Base-by-base conservation (phyloP, 2,113 vertebrate genomes). In the Glaucidium brasilianum region DNA sequence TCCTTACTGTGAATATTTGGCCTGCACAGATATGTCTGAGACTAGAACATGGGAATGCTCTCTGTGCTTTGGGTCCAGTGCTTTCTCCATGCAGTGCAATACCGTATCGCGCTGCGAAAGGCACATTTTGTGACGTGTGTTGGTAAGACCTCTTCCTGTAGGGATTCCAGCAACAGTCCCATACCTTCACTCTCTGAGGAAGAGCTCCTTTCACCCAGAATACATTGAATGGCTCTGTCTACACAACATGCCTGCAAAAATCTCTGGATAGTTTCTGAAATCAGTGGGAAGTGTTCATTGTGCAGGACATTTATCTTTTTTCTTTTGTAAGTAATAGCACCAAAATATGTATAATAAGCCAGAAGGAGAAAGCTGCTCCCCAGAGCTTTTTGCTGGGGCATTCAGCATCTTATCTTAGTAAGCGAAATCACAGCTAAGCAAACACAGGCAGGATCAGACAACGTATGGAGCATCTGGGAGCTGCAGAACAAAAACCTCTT, bases 401-500 rank as follows among this genome's bases (percentile, higher is more conserved):
- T 80, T 76, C 85, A 96, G 59, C 41, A 15, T 93, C 92, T 93
- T 94, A 53, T 90, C 73, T 95, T 93, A 96, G 90, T 72, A 87
- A 96, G 93, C 7, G 7, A 76, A 91, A 95, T 84, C 60, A 7
- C 90, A 93, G 94, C 56, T 87, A 68, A 71, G 87, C 92, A 94
- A 97, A 97, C 76, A 80, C 58, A 29, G 35, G 52, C 63, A 47
- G 82, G 92, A 64, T 41, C 78, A 92, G 88, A 76, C 95, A 93
- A 68, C 29, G 22, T 43, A 29, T 25, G 88, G 90, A 94, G 85
- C 69, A 93, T 67, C 88, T 92, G 95, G 95, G 92, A 98, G 67
- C 39, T 47, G 76, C 95, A 60, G 69, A 97, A 96, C 91, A 98
- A 97, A 98, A 98, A 43, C 78, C 62, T 97, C 88, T 96, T 86